Conservation (phyloP, 1,140 invertebrate species). For the Lamellibrachia luymesi region DNA sequence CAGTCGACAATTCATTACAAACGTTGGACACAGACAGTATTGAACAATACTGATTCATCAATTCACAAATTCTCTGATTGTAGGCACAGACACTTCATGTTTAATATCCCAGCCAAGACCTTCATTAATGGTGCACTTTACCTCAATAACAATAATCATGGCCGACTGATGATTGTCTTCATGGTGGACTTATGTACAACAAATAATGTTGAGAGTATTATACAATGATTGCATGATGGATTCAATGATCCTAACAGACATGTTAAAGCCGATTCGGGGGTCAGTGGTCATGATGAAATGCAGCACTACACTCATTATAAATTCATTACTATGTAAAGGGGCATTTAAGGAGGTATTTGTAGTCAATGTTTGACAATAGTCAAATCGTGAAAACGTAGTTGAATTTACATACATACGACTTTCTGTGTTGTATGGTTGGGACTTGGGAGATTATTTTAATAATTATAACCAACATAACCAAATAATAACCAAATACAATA, state of each 20-base stretch:
- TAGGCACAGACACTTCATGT: not conserved
- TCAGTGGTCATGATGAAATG: not conserved
- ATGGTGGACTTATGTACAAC: not conserved
- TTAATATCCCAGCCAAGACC: not conserved
- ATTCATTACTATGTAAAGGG: not conserved
- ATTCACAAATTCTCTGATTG: not conserved
- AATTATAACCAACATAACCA: not conserved
- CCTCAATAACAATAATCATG: not conserved
- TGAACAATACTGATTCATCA: not conserved
- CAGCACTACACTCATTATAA: not conserved
- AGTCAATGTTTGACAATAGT: not conserved
- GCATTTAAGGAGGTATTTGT: not conserved
- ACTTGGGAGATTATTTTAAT: not conserved
- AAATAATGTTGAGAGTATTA: not conserved
- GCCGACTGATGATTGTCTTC: not conserved
- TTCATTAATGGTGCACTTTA: not conserved
- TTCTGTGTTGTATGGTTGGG: too few relatives aligned
- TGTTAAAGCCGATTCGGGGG: too few relatives aligned
- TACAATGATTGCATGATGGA: not conserved
- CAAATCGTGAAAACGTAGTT: not conserved
- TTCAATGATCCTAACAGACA: not conserved
- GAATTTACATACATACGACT: too few relatives aligned
- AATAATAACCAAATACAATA: not conserved
- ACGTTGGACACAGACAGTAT: not conserved
- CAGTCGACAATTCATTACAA: not conserved